Conservation (phyloP, 2,113 vertebrate genomes). For the Saguinus midas region DNA sequence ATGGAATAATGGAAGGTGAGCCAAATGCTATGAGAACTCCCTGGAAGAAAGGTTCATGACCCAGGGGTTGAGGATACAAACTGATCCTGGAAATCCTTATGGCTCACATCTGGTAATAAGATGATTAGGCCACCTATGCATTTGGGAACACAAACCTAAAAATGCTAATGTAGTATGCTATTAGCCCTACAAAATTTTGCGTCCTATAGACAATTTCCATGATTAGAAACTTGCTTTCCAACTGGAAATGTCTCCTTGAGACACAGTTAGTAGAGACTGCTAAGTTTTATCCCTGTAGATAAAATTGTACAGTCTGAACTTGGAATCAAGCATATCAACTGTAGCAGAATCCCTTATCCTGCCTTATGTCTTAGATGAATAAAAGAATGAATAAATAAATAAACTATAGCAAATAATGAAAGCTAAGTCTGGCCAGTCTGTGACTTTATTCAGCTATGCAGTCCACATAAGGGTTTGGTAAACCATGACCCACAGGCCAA, state of each 20-base stretch:
- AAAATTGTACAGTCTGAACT: background rate
- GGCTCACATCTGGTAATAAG: background rate
- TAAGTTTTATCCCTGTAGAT: background rate
- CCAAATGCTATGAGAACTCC: background rate
- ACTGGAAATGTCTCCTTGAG: slow-evolving; percentile 1
- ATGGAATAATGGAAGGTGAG: background rate
- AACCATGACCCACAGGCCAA: background rate
- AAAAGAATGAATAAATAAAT: background rate
- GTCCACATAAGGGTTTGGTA: background rate
- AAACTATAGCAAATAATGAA: background rate
- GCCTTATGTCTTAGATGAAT: background rate
- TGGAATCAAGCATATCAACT: background rate
- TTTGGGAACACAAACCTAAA: background rate
- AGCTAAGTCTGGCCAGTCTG: background rate
- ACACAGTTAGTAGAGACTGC: background rate
- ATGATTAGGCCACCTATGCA: background rate
- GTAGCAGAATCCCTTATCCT: background rate
- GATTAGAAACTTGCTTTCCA: slow-evolving; percentile 33
- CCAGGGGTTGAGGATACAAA: background rate
- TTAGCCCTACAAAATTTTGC: background rate
- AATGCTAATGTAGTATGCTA: background rate
- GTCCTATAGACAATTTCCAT: background rate
- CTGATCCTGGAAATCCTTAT: background rate
- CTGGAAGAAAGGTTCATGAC: background rate
- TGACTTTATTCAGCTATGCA: background rate